Percentiles rank a stretch among this genome's conserved stretches.
These are phyloP conservation scores for Cyaniris semiargus DNA, from an alignment of 2,888 invertebrate species.

Conservation along the genomic window DNA sequence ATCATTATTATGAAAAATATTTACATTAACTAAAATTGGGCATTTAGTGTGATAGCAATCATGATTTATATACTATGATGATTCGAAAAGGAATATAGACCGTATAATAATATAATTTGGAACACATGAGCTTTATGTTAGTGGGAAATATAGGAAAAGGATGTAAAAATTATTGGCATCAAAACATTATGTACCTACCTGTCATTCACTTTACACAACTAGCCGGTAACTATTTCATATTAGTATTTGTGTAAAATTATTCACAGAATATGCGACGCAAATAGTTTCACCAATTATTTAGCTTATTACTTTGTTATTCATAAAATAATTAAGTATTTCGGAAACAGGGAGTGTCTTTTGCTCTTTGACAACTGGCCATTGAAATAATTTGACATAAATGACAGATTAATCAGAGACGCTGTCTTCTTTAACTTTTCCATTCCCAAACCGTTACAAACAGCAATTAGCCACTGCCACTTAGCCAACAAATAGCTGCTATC, in stretches of 20 bases:
- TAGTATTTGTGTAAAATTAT: constrained; percentile 1
- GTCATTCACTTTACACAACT: neutral
- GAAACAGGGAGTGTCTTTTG: constrained; percentile 24
- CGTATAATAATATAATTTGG: neutral
- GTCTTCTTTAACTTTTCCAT: neutral
- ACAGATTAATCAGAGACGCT: neutral
- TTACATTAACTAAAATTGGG: neutral
- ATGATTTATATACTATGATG: neutral
- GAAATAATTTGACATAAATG: neutral
- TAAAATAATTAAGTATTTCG: neutral
- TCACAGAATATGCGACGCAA: neutral
- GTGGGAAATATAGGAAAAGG: neutral
- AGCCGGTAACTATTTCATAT: constrained; percentile 8
- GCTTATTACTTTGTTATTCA: neutral
- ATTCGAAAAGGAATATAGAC: neutral
- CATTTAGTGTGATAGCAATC: neutral
- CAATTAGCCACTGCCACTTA: no score
- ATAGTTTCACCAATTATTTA: neutral
- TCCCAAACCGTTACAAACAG: no score
- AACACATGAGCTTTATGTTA: neutral
- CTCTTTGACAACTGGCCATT: neutral
- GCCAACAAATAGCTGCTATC: no score
- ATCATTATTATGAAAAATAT: neutral
- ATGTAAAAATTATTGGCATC: constrained; percentile 29
- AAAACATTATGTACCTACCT: constrained; percentile 19